Evolutionary conservation across 2,888 invertebrate species (phyloP).

Genomic region (Deilephila elpenor): DNA sequence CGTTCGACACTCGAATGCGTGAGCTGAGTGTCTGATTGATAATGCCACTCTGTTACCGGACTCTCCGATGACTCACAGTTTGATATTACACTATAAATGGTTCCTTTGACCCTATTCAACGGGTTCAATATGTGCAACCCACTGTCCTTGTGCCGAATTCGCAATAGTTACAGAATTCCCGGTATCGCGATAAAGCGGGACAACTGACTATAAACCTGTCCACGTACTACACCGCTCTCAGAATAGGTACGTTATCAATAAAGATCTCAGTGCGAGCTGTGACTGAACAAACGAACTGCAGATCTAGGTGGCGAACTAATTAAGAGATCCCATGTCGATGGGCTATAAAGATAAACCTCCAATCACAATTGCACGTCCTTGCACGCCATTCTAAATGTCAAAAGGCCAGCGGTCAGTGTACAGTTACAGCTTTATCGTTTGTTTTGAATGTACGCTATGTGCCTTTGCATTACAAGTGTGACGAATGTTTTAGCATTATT

Average conservation of each 20-base stretch:
- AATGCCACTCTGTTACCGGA: conserved; percentile 64
- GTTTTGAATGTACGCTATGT: neutral
- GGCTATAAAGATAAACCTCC: conserved; percentile 46
- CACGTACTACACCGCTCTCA: conserved; percentile 23
- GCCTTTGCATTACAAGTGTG: conserved; percentile 1
- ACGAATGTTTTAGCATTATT: conserved; percentile 4
- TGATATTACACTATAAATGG: conserved; percentile 69
- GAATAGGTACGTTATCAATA: conserved; percentile 29
- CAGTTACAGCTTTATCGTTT: conserved; percentile 23
- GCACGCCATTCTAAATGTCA: conserved; percentile 26
- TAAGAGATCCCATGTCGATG: conserved; percentile 46
- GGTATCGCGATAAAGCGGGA: conserved; percentile 66
- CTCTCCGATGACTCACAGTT: conserved; percentile 75
- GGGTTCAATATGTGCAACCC: conserved; percentile 68
- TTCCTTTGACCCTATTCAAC: conserved; percentile 79
- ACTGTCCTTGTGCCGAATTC: conserved; percentile 78
- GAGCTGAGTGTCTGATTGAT: conserved; percentile 70
- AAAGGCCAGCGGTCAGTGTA: conserved; percentile 25
- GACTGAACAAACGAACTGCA: conserved; percentile 31
- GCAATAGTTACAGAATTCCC: conserved; percentile 64
- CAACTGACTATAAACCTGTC: conserved; percentile 48
- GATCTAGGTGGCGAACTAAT: conserved; percentile 41
- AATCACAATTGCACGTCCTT: conserved; percentile 26
- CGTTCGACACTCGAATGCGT: conserved; percentile 68
- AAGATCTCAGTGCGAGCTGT: conserved; percentile 32